Percentiles rank a stretch among this genome's conserved stretches.
Evolutionary conservation across 2,797 vertebrate species (phyloP).

Genomic region (Coranthus polyacanthus): DNA sequence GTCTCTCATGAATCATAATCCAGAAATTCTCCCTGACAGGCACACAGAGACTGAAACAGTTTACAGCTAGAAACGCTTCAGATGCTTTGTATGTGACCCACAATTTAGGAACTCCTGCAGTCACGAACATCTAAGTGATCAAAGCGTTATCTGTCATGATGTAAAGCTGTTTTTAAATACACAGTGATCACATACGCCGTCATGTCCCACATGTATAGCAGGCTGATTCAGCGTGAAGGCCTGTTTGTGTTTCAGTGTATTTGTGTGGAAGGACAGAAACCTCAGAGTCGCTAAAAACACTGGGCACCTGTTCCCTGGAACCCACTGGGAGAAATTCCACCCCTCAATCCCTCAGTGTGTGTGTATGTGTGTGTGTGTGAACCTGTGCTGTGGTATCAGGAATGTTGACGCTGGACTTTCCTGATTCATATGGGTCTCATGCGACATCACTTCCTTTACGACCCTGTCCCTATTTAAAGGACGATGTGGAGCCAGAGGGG

Average conservation of each 20-base stretch:
- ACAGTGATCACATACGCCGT: slow-evolving; percentile 5
- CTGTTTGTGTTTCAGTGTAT: slow-evolving; percentile 35
- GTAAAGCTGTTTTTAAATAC: slow-evolving; percentile 13
- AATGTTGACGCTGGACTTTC: slow-evolving; percentile 60
- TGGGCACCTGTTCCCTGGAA: slow-evolving; percentile 70
- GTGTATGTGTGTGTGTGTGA: slow-evolving; percentile 16
- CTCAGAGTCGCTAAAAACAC: slow-evolving; percentile 58
- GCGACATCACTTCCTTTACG: slow-evolving; percentile 63
- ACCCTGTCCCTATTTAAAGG: slow-evolving; percentile 73
- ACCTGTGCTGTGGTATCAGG: slow-evolving; percentile 13
- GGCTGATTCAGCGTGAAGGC: slow-evolving; percentile 36
- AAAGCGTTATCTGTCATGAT: slow-evolving; percentile 3
- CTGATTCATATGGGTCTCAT: slow-evolving; percentile 48
- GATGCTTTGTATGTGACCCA: slow-evolving; percentile 20
- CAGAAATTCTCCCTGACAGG: slow-evolving; percentile 15
- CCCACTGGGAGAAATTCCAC: slow-evolving; percentile 65
- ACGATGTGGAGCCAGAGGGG: slow-evolving; percentile 41
- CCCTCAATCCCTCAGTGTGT: slow-evolving; percentile 22
- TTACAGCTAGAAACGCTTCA: not conserved
- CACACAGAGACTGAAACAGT: slow-evolving; percentile 8
- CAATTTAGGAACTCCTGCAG: slow-evolving; percentile 8
- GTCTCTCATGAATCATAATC: slow-evolving; percentile 13
- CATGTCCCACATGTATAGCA: not conserved
- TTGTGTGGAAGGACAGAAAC: slow-evolving; percentile 47
- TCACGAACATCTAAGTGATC: not conserved